Percentiles rank a stretch among this genome's conserved stretches.
Conservation (phyloP, 1,140 invertebrate species). For the Megathymus violae region DNA sequence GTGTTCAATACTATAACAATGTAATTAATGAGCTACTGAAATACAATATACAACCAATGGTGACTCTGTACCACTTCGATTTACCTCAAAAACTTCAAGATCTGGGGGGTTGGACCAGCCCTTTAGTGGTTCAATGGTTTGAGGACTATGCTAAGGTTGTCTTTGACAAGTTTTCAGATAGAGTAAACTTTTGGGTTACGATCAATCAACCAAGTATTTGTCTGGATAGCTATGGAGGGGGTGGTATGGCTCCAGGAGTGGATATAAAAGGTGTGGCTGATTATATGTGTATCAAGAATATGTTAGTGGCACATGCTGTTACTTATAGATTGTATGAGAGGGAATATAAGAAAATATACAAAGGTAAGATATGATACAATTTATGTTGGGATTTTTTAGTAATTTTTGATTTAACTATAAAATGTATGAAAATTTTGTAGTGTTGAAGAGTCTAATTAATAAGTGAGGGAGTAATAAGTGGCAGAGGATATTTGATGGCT, state of each 20-base stretch:
- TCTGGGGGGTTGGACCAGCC: slow-evolving; percentile 87
- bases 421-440: no score
- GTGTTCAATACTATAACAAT: slow-evolving; percentile 86
- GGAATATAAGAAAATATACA: slow-evolving; percentile 84
- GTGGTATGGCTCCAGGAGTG: slow-evolving; percentile 78
- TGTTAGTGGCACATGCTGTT: slow-evolving; percentile 85
- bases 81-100: slow-evolving; percentile 86
- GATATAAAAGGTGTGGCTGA: slow-evolving; percentile 80
- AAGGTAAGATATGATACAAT: slow-evolving; percentile 79
- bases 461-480: no score
- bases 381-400: no score
- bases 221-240: slow-evolving; percentile 83
- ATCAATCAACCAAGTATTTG: slow-evolving; percentile 88
- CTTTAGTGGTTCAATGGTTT: slow-evolving; percentile 84
- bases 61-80: slow-evolving; percentile 89
- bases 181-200: slow-evolving; percentile 87
- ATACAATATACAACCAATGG: slow-evolving; percentile 85
- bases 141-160: slow-evolving; percentile 85
- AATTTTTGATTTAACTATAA: no score
- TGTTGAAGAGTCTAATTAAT: no score
- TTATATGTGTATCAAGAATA: slow-evolving; percentile 85
- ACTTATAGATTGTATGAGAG: slow-evolving; percentile 86
- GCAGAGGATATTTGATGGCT: no score
- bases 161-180: slow-evolving; percentile 85
- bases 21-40: slow-evolving; percentile 85